A percentile compares a stretch with the other conserved stretches of the same genome.
Evolutionary conservation across 2,113 vertebrate species (phyloP).

Genomic region (Paramisgurnus dabryanus): DNA sequence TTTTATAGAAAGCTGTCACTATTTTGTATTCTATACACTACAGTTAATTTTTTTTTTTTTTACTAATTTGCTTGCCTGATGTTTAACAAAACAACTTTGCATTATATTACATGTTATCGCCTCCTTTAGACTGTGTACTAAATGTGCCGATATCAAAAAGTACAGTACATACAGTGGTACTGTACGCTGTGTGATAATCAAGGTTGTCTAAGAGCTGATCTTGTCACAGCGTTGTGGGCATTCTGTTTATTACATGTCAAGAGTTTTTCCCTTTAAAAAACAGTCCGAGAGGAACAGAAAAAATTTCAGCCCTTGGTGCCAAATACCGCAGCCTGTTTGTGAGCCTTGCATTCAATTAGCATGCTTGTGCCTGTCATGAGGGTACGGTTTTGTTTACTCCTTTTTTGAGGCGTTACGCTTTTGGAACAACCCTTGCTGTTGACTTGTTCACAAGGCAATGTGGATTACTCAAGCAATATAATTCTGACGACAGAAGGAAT

Average conservation of each 20-base stretch:
- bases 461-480: background rate
- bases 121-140: background rate
- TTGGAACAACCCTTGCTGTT: background rate
- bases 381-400: background rate
- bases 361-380: background rate
- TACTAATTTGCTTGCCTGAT: background rate
- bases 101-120: background rate
- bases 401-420: background rate
- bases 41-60: too few relatives aligned
- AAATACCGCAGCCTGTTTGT: slow-evolving; percentile 6
- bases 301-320: slow-evolving; percentile 4
- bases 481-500: background rate
- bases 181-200: background rate
- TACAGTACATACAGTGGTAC: background rate
- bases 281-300: background rate
- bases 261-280: background rate
- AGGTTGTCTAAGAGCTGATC: background rate
- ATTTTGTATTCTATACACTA: too few relatives aligned
- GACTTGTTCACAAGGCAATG: background rate
- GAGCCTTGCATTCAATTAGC: slow-evolving; percentile 19
- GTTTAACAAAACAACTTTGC: background rate
- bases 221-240: background rate
- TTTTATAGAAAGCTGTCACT: too few relatives aligned
- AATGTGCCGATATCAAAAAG: background rate
- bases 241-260: background rate